Evolutionary conservation across 2,113 vertebrate genomes (phyloP).

Genomic region (Aphyosemion australe): DNA sequence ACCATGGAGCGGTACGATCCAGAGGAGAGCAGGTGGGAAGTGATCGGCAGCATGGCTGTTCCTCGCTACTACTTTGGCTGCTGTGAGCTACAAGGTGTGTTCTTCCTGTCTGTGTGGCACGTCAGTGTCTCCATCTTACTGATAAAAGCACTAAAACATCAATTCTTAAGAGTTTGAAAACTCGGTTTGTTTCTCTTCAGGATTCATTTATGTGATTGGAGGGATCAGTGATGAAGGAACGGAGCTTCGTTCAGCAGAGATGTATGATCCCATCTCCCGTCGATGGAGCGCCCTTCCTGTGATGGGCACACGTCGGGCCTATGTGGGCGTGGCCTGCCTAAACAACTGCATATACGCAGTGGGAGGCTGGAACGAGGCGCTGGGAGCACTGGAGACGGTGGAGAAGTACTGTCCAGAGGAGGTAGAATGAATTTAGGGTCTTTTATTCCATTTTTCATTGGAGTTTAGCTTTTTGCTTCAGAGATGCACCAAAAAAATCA

Average conservation of each 20-base stretch:
- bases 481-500: too few relatives aligned
- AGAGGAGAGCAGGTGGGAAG: conserved; percentile 94
- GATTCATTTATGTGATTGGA: conserved; percentile 93
- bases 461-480: too few relatives aligned
- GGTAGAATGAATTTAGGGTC: conserved; percentile 72
- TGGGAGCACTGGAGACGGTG: conserved; percentile 90
- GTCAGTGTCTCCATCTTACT: too few relatives aligned
- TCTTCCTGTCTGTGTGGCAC: background rate
- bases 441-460: background rate
- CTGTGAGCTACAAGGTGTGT: conserved; percentile 93
- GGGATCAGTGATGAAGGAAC: conserved; percentile 91
- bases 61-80: conserved; percentile 96
- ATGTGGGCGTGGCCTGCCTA: conserved; percentile 91
- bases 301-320: conserved; percentile 89
- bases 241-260: conserved; percentile 90
- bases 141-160: too few relatives aligned
- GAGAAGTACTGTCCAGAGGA: conserved; percentile 97
- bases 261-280: conserved; percentile 90
- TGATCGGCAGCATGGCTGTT: conserved; percentile 90
- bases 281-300: conserved; percentile 90
- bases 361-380: conserved; percentile 93
- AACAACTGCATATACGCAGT: conserved; percentile 93
- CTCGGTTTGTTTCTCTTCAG: conserved; percentile 64
- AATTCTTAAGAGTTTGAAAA: too few relatives aligned
- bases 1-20: conserved; percentile 97